Base-by-base conservation (phyloP, 2,113 vertebrate genomes). In the Spilogale gracilis region DNA sequence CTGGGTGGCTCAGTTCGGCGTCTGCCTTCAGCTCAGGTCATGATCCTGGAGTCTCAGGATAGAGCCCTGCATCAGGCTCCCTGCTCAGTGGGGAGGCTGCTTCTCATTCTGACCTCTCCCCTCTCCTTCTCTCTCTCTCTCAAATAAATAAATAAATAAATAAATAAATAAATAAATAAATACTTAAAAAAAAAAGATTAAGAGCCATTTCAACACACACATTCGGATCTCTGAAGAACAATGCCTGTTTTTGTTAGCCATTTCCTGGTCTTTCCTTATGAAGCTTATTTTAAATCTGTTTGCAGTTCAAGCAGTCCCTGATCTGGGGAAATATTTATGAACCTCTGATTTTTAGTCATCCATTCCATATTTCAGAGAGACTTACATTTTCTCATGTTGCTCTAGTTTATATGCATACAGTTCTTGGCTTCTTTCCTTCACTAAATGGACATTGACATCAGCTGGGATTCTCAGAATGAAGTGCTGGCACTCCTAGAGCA, bases 301-400 rank as follows among this genome's bases (percentile, higher is more conserved):
- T 94, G 2, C 9, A 30, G 1, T 61, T 58, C 74, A 18, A 87
- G 58, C 17, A 73, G 3, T 80, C 25, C 5, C 52, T 71, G n/a
- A 71, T 73, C 58, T 87, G 38, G 7, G 17, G 20, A 91, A 54
- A 81, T 93, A 85, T 88, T 84, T 91, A n/a, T 71, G 93, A 87
- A 20, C 4, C 1, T 84, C 58, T 96, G 61, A 38, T 74, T 48
- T 74, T 80, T 82, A 79, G 52, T 48, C 30, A 50, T 89, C 13
- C 12, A 25, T 82, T 76, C 20, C 17, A 81, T 50, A 50, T 81
- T 97, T 93, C 30, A 71, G 21, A 78, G 9, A 91, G 96, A 17
- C 12, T 76, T 20, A 80, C 0, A 63, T 45, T 58, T 92, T 78
- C 38, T 73, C n/a, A 43, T 20, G 20, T 63, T 60, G 23, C 14